Percentiles rank a stretch among this genome's conserved stretches.
Conservation (phyloP, 2,113 vertebrate species). For the Notarius lentiginosus region DNA sequence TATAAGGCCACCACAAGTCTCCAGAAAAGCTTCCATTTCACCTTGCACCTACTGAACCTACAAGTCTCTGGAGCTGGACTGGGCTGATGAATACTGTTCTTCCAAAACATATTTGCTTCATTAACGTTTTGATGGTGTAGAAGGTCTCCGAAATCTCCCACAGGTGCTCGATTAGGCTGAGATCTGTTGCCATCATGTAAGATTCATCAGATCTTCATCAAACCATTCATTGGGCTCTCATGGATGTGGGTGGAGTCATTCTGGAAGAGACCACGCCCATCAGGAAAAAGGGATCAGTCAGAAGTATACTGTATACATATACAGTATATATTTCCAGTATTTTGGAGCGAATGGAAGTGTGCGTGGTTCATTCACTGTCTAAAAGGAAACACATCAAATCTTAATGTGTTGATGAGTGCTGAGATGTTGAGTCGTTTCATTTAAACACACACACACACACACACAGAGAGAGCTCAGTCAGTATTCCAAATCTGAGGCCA, state of each 20-base stretch:
- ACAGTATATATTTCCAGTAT: background rate
- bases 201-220: background rate
- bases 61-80: background rate
- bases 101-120: background rate
- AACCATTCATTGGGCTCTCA: background rate
- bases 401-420: constrained; percentile 77
- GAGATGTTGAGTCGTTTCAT: constrained; percentile 72
- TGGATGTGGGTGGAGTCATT: background rate
- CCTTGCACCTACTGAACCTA: background rate
- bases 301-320: background rate
- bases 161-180: background rate
- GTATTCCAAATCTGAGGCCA: constrained; percentile 21
- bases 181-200: background rate
- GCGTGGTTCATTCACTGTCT: constrained; percentile 68
- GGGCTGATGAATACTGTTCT: background rate
- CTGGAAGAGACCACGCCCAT: background rate
- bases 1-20: background rate
- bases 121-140: background rate
- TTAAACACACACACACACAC: constrained; percentile 13
- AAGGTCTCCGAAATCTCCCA: background rate
- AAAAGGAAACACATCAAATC: constrained; percentile 81
- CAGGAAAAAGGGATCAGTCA: background rate
- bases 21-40: background rate
- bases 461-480: constrained; percentile 3
- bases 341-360: background rate